Evolutionary conservation across 1,140 invertebrate species (phyloP), one percentile per base, ranked within the genome.

Genomic region (Hesperophylax magnus): DNA sequence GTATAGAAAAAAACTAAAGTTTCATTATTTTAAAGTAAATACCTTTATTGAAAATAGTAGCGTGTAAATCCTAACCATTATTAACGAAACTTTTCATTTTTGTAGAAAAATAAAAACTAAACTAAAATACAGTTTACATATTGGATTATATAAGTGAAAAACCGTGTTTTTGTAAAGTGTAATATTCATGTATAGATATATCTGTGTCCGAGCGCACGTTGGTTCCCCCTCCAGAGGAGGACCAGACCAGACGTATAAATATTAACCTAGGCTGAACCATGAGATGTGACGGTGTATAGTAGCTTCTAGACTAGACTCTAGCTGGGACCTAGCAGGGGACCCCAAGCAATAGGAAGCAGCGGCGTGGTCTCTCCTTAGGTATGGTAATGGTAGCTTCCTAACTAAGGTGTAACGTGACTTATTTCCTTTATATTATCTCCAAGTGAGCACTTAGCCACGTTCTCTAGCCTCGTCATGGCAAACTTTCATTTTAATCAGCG

Each of bases 61-160:
- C 75, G 56, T 81, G 78, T 81, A 81, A 84, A 84, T 81, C 80
- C 82, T 81, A 80, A 81, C 63, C 24, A 75, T 76, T 83, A 80
- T 83, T 71, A 83, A 81, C 61, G 74, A 81, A 81, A 58, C 82
- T 84, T 84, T 84, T 84, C 82, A 84, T 84, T 84, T 84, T 84
- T 84, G 82, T 84, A 84, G 82, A 79, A 84, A 84, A 84, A 84
- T 84, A 81, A 81, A 80, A 83, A 83, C 79, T 81, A 83, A 84
- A 84, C 54, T 84, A 84, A 84, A 81, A 80, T 80, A 81, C 80
- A 63, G 67, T 84, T 79, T 84, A 79, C 82, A 78, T 84, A 80
- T 80, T 80, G 78, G 72, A 80, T 80, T 80, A 80, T 79, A 79
- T 79, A 79, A 84, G 71, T 69, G 75, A 75, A 61, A 78, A 78